Conservation (phyloP, 2,888 invertebrate genomes). For the Phortica magna region DNA sequence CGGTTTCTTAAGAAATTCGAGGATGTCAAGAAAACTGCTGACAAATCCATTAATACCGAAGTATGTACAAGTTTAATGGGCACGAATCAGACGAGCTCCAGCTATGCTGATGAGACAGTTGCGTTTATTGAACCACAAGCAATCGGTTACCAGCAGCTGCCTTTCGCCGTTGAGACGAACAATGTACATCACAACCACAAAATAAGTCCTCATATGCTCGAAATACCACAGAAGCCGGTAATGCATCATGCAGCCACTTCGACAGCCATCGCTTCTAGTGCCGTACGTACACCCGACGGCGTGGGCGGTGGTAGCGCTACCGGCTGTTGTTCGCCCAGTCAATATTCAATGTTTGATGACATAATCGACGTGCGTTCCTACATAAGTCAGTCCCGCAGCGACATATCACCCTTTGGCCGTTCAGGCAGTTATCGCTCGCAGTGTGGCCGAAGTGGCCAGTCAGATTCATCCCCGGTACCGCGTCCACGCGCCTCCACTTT, state of each 20-base stretch:
- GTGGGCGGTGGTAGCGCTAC: constrained; percentile 45
- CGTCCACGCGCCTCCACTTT: constrained; percentile 78
- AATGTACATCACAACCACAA: constrained; percentile 25
- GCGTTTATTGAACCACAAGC: constrained; percentile 66
- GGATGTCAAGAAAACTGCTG: constrained; percentile 59
- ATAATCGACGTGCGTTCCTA: constrained; percentile 86
- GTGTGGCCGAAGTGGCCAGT: constrained; percentile 81
- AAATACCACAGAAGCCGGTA: constrained; percentile 76
- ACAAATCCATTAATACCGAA: constrained; percentile 54
- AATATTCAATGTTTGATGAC: constrained; percentile 82
- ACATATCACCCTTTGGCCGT: constrained; percentile 84
- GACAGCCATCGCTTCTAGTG: constrained; percentile 55
- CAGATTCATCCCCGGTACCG: constrained; percentile 77
- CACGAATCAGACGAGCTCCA: constrained; percentile 32
- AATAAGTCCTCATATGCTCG: constrained; percentile 63
- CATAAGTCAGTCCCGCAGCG: constrained; percentile 86
- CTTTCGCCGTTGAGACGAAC: constrained; percentile 79
- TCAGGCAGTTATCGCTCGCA: constrained; percentile 86
- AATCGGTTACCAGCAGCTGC: constrained; percentile 82
- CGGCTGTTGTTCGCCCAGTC: constrained; percentile 78
- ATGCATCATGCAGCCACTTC: constrained; percentile 68
- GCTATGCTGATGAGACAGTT: constrained; percentile 61
- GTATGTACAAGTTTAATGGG: constrained; percentile 50
- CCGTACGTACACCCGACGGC: constrained; percentile 60
- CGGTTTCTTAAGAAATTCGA: constrained; percentile 83